Base-by-base conservation (phyloP, 2,888 invertebrate genomes). In the Cerastis leucographa region DNA sequence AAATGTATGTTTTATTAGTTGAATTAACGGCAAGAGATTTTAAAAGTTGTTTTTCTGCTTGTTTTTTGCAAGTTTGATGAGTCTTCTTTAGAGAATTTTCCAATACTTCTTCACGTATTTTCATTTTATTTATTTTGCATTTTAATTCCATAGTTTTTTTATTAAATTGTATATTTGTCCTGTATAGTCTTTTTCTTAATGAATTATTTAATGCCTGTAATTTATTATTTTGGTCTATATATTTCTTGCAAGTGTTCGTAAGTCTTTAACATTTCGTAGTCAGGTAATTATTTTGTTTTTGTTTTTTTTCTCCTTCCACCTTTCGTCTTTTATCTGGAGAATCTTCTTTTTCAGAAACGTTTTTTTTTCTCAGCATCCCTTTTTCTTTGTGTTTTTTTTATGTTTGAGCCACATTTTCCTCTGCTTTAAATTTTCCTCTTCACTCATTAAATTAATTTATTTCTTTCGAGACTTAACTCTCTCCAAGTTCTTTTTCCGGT, bases 371-470 rank as follows among this genome's bases (percentile, higher is more conserved):
- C 46, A 46, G 46, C 5, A 46, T 46, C 46, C 17, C 6, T 64
- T 42, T 64, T 61, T 64, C 14, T 64, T 42, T 65, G 14, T 65
- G 46, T 49, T 49, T 64, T 64, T 64, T 64, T 64, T 42, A 42
- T 64, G 42, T 64, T 64, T 64, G 4, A 64, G 64, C 44, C 65
- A 78, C 67, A 70, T 68, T 81, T 81, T 75, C 68, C 64, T 61
- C 56, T 75, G 69, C 67, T 78, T 81, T 75, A 75, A 71, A 65
- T 73, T 72, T 59, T 81, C 56, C 44, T 66, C 64, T 72, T 65
- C 65, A 65, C 65, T 65, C 44, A 76, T 71, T 71, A 64, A 40
- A 49, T 71, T 75, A 65, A 51, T 75, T 75, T 64, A 67, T 74
- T 59, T 59, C 44, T 66, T 74, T 46, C 5, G 2, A 65, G 65